phyloP scores from a whole-genome alignment of 2,113 vertebrate genomes.

The Planiliza haematocheilus region DNA sequence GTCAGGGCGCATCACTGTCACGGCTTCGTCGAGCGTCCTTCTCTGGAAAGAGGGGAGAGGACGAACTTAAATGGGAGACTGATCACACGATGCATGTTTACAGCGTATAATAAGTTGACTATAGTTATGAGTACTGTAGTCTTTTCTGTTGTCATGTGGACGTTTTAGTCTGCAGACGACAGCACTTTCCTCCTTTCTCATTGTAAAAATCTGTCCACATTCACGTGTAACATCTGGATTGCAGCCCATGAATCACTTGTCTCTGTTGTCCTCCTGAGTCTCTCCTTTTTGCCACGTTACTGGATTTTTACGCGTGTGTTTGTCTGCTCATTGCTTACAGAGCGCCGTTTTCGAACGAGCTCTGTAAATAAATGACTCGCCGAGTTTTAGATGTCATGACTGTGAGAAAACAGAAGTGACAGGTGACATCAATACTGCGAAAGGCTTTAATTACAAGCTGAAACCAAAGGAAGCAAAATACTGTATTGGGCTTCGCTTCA shows the following conservation, averaged over 20 bases:
- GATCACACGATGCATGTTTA: slow-evolving; percentile 14
- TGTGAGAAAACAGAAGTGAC: slow-evolving; percentile 9
- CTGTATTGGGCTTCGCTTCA: too few relatives aligned
- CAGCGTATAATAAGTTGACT: slow-evolving; percentile 1
- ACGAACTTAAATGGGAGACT: slow-evolving; percentile 6
- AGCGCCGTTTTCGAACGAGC: background rate
- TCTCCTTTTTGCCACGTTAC: background rate
- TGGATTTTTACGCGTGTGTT: background rate
- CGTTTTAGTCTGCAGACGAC: background rate
- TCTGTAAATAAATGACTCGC: background rate
- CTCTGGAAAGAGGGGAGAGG: slow-evolving; percentile 44
- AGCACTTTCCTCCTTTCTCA: background rate
- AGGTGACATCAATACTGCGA: background rate
- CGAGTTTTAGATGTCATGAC: slow-evolving; percentile 14
- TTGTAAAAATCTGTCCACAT: too few relatives aligned
- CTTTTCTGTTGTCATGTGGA: background rate
- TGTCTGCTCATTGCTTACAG: background rate
- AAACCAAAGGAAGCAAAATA: slow-evolving; percentile 20
- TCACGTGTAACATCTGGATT: too few relatives aligned
- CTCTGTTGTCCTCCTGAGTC: too few relatives aligned
- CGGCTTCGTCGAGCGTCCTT: slow-evolving; percentile 10
- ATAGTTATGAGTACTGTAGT: background rate
- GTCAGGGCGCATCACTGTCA: slow-evolving; percentile 62
- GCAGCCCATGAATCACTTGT: too few relatives aligned
- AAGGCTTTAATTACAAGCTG: slow-evolving; percentile 27